Percentiles rank a stretch among this genome's conserved stretches.
These are phyloP conservation scores for Anguilla megastoma DNA, from an alignment of 2,797 vertebrate species.

Conservation along the genomic window DNA sequence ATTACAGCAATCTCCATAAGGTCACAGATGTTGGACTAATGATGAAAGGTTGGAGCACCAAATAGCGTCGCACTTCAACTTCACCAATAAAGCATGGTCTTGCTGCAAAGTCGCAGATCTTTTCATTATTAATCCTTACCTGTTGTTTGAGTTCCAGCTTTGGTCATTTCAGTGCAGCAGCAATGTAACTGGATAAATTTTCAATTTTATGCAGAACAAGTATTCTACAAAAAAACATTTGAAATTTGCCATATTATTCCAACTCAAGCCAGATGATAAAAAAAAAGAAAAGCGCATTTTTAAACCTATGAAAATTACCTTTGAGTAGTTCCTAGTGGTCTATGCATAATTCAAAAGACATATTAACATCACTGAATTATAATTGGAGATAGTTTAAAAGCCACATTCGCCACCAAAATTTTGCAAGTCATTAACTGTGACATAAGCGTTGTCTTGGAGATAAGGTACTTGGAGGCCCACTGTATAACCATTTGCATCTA, in stretches of 20 bases:
- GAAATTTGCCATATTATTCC: not conserved
- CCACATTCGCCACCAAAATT: not conserved
- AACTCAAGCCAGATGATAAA: not conserved
- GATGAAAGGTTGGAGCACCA: not conserved
- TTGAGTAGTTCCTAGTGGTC: not conserved
- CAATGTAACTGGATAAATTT: not conserved
- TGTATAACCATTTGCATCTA: not conserved
- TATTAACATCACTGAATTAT: not conserved
- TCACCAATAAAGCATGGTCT: not conserved
- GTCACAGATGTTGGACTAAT: not conserved
- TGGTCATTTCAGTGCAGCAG: not conserved
- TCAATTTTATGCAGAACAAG: not conserved
- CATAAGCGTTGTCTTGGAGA: not conserved
- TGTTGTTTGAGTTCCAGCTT: slow-evolving; percentile 11
- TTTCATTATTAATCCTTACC: not conserved
- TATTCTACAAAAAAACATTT: not conserved
- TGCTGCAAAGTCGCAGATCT: not conserved
- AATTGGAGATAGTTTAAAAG: not conserved
- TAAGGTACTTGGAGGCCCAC: not conserved
- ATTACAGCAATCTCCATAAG: not conserved
- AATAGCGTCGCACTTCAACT: not conserved
- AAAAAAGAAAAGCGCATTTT: not conserved
- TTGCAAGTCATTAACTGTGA: not conserved
- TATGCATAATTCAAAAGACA: not conserved
- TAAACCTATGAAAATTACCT: not conserved